Percentiles rank a stretch among this genome's conserved stretches.
phyloP scores from a whole-genome alignment of 1,140 invertebrate species.

The Ceratina australensis region DNA sequence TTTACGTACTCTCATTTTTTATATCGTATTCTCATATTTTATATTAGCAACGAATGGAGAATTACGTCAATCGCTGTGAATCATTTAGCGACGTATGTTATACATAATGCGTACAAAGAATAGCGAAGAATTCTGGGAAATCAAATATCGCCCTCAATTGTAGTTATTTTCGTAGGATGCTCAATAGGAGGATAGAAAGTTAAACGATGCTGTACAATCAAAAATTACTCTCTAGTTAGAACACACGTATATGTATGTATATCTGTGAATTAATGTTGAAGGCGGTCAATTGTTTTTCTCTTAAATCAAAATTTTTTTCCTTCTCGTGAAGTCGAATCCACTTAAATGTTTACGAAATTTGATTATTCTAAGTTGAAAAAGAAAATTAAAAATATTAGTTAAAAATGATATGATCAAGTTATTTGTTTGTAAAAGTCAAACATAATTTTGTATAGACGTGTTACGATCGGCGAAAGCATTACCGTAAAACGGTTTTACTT shows the following conservation, averaged over 20 bases:
- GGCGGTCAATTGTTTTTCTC: neutral
- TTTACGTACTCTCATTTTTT: neutral
- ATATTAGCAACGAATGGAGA: neutral
- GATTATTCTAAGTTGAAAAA: neutral
- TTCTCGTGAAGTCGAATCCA: too few relatives aligned
- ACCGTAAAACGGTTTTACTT: neutral
- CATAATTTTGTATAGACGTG: slow-evolving; percentile 14
- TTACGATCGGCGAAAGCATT: neutral
- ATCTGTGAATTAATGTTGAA: neutral
- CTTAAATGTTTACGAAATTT: neutral
- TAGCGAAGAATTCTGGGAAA: neutral
- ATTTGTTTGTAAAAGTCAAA: neutral
- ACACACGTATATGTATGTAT: too few relatives aligned
- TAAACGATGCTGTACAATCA: neutral
- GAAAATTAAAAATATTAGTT: too few relatives aligned
- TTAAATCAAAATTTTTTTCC: too few relatives aligned
- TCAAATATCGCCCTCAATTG: neutral
- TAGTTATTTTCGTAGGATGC: slow-evolving; percentile 17
- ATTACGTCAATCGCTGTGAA: neutral
- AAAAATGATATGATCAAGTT: neutral
- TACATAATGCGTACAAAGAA: too few relatives aligned
- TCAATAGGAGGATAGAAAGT: neutral
- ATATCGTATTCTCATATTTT: neutral
- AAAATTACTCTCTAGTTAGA: neutral
- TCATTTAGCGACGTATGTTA: neutral